Conservation (phyloP, 2,888 invertebrate genomes). For the Chironomus riparius region DNA sequence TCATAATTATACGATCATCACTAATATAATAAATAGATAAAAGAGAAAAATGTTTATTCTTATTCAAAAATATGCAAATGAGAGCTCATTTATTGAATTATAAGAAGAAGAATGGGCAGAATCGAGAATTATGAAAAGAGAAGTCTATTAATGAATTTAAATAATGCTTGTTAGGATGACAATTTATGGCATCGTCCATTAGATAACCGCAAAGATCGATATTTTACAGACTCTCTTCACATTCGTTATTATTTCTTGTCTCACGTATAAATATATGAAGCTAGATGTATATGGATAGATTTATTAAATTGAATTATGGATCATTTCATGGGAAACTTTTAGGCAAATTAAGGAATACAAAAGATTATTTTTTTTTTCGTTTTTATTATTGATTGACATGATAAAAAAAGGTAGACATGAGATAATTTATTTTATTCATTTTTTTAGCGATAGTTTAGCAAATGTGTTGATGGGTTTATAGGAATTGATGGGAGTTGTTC, state of each 20-base stretch:
- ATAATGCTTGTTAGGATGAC: constrained; percentile 21
- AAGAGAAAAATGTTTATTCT: background rate
- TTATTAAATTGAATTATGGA: constrained; percentile 21
- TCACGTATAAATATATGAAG: background rate
- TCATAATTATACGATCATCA: too few species aligned
- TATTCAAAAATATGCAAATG: constrained; percentile 18
- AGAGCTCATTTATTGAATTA: constrained; percentile 22
- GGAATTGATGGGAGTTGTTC: too few species aligned
- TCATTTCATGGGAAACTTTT: constrained; percentile 17
- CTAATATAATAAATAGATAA: background rate
- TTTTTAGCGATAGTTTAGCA: background rate
- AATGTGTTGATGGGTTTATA: background rate
- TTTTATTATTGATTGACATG: background rate
- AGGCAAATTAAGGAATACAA: background rate
- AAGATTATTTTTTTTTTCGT: background rate
- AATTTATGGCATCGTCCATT: constrained; percentile 24
- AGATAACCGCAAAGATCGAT: constrained; percentile 24
- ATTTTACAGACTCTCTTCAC: background rate
- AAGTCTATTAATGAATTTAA: constrained; percentile 24
- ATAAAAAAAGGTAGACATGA: background rate
- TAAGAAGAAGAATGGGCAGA: background rate
- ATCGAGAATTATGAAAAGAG: background rate
- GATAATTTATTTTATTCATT: background rate
- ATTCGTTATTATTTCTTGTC: background rate
- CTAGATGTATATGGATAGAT: background rate